These are phyloP conservation scores for Macrophya alboannulata DNA, from an alignment of 2,888 invertebrate species.

Conservation along the genomic window DNA sequence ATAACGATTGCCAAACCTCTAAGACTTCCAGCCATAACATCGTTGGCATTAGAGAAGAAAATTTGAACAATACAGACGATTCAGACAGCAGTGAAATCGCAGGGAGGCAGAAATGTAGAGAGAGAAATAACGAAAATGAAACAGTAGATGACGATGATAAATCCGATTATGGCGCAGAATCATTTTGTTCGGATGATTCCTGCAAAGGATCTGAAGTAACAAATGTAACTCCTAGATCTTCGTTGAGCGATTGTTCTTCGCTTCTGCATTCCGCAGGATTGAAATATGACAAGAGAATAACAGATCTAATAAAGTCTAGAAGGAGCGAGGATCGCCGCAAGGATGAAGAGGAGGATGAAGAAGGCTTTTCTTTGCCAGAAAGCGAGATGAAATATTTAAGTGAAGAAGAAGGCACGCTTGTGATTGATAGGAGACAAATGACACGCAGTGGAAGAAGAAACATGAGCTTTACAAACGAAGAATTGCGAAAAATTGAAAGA, in stretches of 20 bases:
- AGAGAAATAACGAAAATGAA: slow-evolving; percentile 30
- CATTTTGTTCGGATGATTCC: slow-evolving; percentile 70
- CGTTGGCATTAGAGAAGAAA: not conserved
- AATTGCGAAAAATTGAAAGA: slow-evolving; percentile 78
- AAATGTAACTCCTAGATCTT: slow-evolving; percentile 66
- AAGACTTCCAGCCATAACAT: not conserved
- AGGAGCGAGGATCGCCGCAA: not conserved
- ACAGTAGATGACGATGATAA: slow-evolving; percentile 61
- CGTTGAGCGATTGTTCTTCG: slow-evolving; percentile 62
- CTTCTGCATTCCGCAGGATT: slow-evolving; percentile 48
- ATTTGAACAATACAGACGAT: not conserved
- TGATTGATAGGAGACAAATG: slow-evolving; percentile 57
- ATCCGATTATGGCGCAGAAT: slow-evolving; percentile 70
- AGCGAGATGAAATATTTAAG: slow-evolving; percentile 59
- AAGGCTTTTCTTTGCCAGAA: slow-evolving; percentile 58
- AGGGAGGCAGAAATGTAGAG: not conserved
- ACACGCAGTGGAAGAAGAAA: slow-evolving; percentile 68
- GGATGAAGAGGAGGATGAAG: slow-evolving; percentile 52
- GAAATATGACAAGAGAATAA: slow-evolving; percentile 43
- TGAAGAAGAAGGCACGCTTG: slow-evolving; percentile 17
- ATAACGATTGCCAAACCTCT: not conserved
- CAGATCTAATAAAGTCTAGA: slow-evolving; percentile 7
- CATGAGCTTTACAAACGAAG: slow-evolving; percentile 79
- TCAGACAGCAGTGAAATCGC: not conserved
- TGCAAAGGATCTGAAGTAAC: slow-evolving; percentile 67